Evolutionary conservation across 2,797 vertebrate genomes (phyloP), one percentile per base, ranked within the genome.

Genomic region (Ctenosaura bakeri): DNA sequence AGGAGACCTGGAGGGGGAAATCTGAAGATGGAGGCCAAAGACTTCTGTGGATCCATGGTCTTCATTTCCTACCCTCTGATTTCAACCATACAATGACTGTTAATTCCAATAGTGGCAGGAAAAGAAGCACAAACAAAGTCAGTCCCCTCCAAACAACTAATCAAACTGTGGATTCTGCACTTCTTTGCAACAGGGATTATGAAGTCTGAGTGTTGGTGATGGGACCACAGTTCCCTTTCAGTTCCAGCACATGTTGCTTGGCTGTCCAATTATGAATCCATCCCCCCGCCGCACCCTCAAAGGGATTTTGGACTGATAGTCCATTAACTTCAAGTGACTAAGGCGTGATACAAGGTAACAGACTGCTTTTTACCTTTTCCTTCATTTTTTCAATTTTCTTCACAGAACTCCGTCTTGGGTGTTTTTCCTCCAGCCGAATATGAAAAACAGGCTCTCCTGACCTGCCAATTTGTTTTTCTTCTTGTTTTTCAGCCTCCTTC

Each of bases 301-400:
- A 91, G 35, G 46, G 91, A 89, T 84, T 64, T 90, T 46, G 84
- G 82, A 90, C 90, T 89, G 71, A 32, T 1, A 81, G 0, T 54
- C 32, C 83, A 90, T 92, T 94, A 76, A 95, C 64, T 90, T 88
- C 50, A 89, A 89, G 88, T 62, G 62, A 96, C 94, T 69, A 94
- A 77, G 50, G 71, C 24, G 26, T 62, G 90, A 59, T 89, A 94
- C 46, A 59, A 35, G 20, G 20, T 77, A 29, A 50, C 14, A 1
- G 91, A 90, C 38, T 89, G 71, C 18, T 82, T 86, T 94, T 97
- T 97, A 99, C 99, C 98, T 99, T 99, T 97, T 99, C 99, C 95
- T 99, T 99, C 98, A 99, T 99, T 96, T 99, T 99, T 97, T 99
- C 99, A 1, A 99, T 99, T 97, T 99, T 99, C 95, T 99, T 99